A percentile compares a stretch with the other conserved stretches of the same genome.
These are phyloP conservation scores for Hassar affinis DNA, from an alignment of 2,113 vertebrate genomes.

Conservation along the genomic window DNA sequence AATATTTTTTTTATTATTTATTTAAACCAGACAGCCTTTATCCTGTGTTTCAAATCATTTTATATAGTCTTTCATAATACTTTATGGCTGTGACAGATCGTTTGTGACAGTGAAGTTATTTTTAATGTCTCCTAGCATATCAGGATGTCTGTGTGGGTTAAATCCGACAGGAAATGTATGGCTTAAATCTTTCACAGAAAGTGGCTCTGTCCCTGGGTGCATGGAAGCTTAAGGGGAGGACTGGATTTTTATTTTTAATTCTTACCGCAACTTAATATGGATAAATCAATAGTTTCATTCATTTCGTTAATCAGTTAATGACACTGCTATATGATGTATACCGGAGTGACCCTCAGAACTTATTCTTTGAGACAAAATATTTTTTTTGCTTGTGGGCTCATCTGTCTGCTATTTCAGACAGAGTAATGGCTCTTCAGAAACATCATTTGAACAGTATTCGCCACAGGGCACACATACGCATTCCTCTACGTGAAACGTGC, in stretches of 20 bases:
- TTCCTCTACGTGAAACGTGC: constrained; percentile 39
- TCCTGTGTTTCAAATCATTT: neutral
- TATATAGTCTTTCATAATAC: neutral
- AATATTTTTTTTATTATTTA: no score
- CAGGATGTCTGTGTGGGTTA: neutral
- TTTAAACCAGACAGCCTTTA: constrained; percentile 42
- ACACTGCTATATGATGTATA: neutral
- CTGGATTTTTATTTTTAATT: neutral
- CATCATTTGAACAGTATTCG: constrained; percentile 20
- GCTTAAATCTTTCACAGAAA: constrained; percentile 47
- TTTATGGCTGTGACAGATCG: constrained; percentile 17
- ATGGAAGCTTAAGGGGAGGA: neutral
- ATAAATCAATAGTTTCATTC: neutral
- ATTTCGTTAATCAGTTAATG: neutral
- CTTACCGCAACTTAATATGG: neutral
- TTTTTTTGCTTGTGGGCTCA: neutral
- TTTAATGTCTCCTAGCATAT: neutral
- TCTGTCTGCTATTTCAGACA: constrained; percentile 20
- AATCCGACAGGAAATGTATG: neutral
- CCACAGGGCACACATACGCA: constrained; percentile 41
- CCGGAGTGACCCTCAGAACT: neutral
- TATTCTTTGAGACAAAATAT: neutral
- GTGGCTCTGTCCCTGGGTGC: neutral
- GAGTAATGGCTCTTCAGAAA: constrained; percentile 28
- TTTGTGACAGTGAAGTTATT: constrained; percentile 10